These are phyloP conservation scores for Oceanites oceanicus DNA, from an alignment of 2,113 vertebrate genomes.

Conservation along the genomic window DNA sequence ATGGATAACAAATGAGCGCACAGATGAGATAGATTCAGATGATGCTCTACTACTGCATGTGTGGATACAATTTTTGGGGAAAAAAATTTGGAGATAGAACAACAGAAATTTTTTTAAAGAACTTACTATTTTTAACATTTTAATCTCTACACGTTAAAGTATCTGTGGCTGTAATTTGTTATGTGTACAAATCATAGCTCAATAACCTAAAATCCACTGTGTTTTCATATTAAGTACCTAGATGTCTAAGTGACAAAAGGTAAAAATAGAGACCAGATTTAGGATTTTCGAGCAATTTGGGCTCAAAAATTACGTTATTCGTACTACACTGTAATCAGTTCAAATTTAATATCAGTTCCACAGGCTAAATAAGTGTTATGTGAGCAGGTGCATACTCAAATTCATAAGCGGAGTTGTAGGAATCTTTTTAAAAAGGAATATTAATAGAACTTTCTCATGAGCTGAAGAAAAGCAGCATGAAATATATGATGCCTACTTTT, in stretches of 20 bases:
- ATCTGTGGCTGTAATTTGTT: neutral
- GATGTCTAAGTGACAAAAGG: neutral
- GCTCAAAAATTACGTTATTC: neutral
- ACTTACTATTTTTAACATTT: neutral
- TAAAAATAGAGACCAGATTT: neutral
- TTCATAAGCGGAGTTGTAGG: neutral
- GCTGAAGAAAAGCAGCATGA: neutral
- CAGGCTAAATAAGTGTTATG: neutral
- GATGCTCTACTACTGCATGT: neutral
- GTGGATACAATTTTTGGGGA: neutral
- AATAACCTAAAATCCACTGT: neutral
- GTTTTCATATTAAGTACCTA: neutral
- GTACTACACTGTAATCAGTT: neutral
- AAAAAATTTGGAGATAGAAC: neutral
- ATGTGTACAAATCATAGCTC: neutral
- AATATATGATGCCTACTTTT: neutral
- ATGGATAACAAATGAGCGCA: neutral
- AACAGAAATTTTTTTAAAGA: neutral
- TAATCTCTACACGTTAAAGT: neutral
- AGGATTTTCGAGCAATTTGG: neutral
- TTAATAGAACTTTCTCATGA: neutral
- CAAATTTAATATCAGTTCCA: neutral
- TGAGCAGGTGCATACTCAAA: neutral
- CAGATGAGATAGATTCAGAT: neutral
- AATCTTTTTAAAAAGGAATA: neutral